A percentile compares a stretch with the other conserved stretches of the same genome.
Evolutionary conservation across 2,113 vertebrate species (phyloP).

Genomic region (Lycaon pictus): DNA sequence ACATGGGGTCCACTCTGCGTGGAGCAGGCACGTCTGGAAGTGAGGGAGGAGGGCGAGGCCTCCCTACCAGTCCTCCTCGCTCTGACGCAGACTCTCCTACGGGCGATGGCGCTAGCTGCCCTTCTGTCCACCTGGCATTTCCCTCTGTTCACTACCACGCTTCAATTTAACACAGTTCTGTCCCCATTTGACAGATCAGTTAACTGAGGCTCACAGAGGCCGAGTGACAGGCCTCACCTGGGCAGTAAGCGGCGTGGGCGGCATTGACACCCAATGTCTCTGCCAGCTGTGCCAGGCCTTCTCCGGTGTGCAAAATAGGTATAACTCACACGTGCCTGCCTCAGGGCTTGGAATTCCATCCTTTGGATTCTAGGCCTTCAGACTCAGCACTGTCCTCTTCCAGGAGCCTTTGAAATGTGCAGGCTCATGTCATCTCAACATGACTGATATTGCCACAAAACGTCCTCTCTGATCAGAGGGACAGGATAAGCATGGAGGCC

Average conservation of each 20-base stretch:
- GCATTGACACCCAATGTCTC: not conserved
- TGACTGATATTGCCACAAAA: constrained; percentile 23
- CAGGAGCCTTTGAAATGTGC: not conserved
- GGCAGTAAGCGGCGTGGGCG: not conserved
- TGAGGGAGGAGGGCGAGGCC: accelerated
- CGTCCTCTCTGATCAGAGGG: not conserved
- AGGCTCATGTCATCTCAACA: not conserved
- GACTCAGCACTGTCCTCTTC: not conserved
- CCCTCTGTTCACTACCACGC: not conserved
- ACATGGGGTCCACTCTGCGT: not conserved
- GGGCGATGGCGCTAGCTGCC: not conserved
- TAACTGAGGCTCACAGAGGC: constrained; percentile 22
- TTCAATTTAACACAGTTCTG: not conserved
- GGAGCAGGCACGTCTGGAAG: not conserved
- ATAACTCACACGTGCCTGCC: accelerated
- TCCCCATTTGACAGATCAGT: not conserved
- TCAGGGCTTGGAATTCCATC: not conserved
- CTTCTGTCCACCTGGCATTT: not conserved
- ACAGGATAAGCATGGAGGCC: not conserved
- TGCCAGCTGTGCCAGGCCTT: not conserved
- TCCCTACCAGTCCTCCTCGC: not conserved
- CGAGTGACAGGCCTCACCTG: not conserved
- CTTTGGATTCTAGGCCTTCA: not conserved
- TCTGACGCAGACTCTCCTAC: not conserved
- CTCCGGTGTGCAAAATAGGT: not conserved